Conservation (phyloP, 1,140 invertebrate genomes). For the Anoplolepis gracilipes region DNA sequence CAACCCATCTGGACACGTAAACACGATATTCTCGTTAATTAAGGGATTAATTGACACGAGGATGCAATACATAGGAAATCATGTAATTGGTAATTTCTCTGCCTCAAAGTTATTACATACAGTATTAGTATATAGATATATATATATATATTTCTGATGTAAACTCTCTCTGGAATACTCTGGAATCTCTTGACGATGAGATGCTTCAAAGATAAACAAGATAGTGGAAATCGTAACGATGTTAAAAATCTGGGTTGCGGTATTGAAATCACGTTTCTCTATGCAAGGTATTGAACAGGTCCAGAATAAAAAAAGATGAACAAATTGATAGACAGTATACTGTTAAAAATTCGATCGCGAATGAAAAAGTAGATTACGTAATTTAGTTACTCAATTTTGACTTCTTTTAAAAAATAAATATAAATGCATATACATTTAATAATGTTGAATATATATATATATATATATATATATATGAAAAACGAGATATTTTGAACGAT, state of each 20-base stretch:
- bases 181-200: neutral
- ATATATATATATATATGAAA: too few relatives aligned
- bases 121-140: too few relatives aligned
- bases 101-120: too few relatives aligned
- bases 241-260: neutral
- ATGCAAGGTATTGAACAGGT: neutral
- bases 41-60: too few relatives aligned
- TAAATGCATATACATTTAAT: too few relatives aligned
- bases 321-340: neutral
- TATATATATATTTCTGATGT: too few relatives aligned
- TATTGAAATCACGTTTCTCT: neutral
- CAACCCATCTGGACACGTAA: too few relatives aligned
- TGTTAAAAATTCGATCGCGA: neutral
- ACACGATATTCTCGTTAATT: too few relatives aligned
- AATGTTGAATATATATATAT: neutral
- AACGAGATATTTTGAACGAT: neutral
- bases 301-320: neutral
- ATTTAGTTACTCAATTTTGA: too few relatives aligned
- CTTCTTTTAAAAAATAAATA: too few relatives aligned
- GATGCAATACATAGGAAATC: neutral
- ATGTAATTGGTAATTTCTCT: neutral
- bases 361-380: too few relatives aligned
- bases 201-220: neutral
- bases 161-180: too few relatives aligned
- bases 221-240: neutral